Evolutionary conservation across 1,140 invertebrate genomes (phyloP).

Genomic region (Ditylenchus dipsaci): DNA sequence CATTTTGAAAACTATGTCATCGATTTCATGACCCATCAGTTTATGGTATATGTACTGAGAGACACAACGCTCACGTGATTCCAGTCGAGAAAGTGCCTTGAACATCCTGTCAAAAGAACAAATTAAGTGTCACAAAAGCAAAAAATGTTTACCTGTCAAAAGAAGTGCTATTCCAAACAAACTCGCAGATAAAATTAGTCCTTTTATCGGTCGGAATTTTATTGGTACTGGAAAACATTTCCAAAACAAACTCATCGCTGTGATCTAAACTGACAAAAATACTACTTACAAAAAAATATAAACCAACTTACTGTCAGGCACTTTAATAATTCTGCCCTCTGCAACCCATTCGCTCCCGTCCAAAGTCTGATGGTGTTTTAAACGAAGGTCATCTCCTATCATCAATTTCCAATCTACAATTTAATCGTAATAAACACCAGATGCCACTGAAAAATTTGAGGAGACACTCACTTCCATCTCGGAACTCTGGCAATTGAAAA

Average conservation of each 20-base stretch:
- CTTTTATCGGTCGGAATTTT: slow-evolving; percentile 53
- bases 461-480: slow-evolving; percentile 67
- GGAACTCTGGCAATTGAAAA: slow-evolving; percentile 93
- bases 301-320: slow-evolving; percentile 82
- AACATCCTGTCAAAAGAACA: slow-evolving; percentile 74
- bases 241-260: slow-evolving; percentile 94
- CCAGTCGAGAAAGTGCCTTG: slow-evolving; percentile 84
- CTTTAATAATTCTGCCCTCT: slow-evolving; percentile 92
- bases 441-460: background rate
- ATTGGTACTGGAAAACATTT: slow-evolving; percentile 69
- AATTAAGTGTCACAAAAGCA: background rate
- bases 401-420: slow-evolving; percentile 76
- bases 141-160: slow-evolving; percentile 75
- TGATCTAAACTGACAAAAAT: slow-evolving; percentile 68
- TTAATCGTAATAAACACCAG: background rate
- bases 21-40: slow-evolving; percentile 89
- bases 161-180: slow-evolving; percentile 98
- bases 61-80: slow-evolving; percentile 89
- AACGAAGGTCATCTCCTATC: slow-evolving; percentile 92
- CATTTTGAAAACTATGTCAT: slow-evolving; percentile 74
- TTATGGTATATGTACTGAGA: slow-evolving; percentile 96
- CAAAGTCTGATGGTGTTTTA: slow-evolving; percentile 73
- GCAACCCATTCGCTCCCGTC: slow-evolving; percentile 72
- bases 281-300: too few relatives aligned
- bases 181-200: slow-evolving; percentile 92